phyloP scores from a whole-genome alignment of 2,797 vertebrate species.

The Psittacula derbiana region DNA sequence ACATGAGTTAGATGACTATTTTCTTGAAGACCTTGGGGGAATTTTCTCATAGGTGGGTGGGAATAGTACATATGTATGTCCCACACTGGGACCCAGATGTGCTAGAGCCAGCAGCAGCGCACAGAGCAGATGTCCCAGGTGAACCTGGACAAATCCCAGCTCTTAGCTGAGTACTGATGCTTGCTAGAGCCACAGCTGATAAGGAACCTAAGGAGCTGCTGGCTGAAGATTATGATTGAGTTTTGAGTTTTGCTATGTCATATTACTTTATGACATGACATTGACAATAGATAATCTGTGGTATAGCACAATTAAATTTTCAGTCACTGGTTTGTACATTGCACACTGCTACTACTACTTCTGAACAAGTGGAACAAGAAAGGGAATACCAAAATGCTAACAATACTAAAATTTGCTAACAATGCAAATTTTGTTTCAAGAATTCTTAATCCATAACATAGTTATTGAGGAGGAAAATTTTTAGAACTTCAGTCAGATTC shows the following conservation, averaged over 20 bases:
- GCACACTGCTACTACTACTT: neutral
- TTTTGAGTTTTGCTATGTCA: neutral
- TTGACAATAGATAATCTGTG: neutral
- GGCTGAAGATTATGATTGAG: rapidly evolving
- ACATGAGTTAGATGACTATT: neutral
- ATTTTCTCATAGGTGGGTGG: neutral
- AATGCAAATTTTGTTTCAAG: neutral
- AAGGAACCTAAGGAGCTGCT: neutral
- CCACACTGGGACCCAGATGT: rapidly evolving
- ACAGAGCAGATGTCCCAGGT: neutral
- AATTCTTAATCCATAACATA: neutral
- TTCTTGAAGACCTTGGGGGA: neutral
- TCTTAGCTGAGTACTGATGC: neutral
- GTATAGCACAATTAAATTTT: neutral
- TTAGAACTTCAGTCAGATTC: neutral
- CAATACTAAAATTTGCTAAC: neutral
- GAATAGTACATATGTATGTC: neutral
- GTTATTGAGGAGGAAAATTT: neutral
- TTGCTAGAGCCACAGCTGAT: neutral
- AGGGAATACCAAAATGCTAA: neutral
- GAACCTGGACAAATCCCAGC: neutral
- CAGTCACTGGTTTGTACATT: neutral
- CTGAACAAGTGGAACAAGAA: neutral
- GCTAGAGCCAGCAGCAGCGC: neutral
- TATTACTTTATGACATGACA: neutral